Conservation (phyloP, 2,888 invertebrate genomes). For the Pseudeuparius sepicola region DNA sequence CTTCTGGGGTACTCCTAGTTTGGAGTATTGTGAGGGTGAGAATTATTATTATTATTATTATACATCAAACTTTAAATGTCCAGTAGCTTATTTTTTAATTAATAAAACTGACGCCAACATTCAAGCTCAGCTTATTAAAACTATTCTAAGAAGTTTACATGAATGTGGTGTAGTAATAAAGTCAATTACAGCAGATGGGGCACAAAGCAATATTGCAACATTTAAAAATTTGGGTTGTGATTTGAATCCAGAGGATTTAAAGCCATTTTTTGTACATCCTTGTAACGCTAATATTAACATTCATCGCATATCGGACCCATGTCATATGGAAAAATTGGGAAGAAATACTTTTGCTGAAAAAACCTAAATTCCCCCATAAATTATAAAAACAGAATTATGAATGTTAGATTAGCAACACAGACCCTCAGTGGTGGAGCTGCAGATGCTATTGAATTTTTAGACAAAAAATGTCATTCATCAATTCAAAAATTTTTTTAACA, state of each 20-base stretch:
- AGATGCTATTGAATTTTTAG: too few species aligned
- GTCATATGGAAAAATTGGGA: constrained; percentile 20
- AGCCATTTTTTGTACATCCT: constrained; percentile 18
- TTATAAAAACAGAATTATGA: too few species aligned
- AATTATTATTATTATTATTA: too few species aligned
- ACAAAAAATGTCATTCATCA: too few species aligned
- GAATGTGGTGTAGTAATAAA: constrained; percentile 18
- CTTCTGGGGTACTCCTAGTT: too few species aligned
- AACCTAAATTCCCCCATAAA: too few species aligned
- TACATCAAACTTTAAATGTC: too few species aligned
- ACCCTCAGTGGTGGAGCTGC: too few species aligned
- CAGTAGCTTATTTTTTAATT: constrained; percentile 22
- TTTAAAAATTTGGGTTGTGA: constrained; percentile 19
- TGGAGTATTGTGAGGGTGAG: too few species aligned
- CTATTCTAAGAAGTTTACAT: constrained; percentile 16
- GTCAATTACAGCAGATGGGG: constrained; percentile 21
- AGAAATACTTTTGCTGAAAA: constrained; percentile 20
- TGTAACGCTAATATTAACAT: constrained; percentile 10
- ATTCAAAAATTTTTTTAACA: too few species aligned
- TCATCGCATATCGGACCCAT: constrained; percentile 19
- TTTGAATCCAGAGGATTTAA: constrained; percentile 10
- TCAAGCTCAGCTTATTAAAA: constrained; percentile 17
- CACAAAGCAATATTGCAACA: constrained; percentile 19
- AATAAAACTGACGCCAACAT: constrained; percentile 19
- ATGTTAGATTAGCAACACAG: too few species aligned